Base-by-base conservation (phyloP, 2,888 invertebrate genomes). In the Ophion obscuratus region DNA sequence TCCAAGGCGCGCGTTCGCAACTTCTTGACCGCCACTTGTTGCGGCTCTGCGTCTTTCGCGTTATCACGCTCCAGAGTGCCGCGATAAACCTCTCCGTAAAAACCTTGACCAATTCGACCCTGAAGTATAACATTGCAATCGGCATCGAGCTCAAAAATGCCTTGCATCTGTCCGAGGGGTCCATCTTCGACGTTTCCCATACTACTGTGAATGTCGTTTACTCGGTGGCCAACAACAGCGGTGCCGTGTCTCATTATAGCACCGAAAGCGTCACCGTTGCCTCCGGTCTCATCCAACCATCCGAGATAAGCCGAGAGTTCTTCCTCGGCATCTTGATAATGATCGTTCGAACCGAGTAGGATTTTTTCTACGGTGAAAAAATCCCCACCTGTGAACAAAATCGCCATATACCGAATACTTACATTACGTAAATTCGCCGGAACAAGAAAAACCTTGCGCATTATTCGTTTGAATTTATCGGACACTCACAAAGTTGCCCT, bases 31-130 rank as follows among this genome's bases (percentile, higher is more conserved):
- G 97, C 97, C 24, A 97, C 96, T 87, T 94, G 94, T 88, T 95
- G 95, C 0, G 95, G 94, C 82, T 95, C 95, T 0, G 89, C 89
- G 73, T 95, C 94, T 87, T 95, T 94, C 71, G 94, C 95, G 78
- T 93, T 93, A 74, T 94, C 94, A 88, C 94, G 95, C 92, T 97
- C 96, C 94, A 97, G 95, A 89, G 95, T 96, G 0, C 97, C 98
- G 88, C 96, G 96, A 94, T 96, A 97, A 2, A 98, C 98, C 91
- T 97, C 97, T 0, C 98, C 98, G 93, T 98, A 98, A 94, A 97
- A 97, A 1, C 98, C 98, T 96, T 96, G 95, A 66, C 96, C 96
- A 87, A 96, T 96, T 88, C 95, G 94, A 20, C 96, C 95, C 91
- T 96, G 95, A 7, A 96, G 91, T 79, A 96, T 95, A 1, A 96